Base-by-base conservation (phyloP, 2,888 invertebrate genomes). In the Ormyrus rosae region DNA sequence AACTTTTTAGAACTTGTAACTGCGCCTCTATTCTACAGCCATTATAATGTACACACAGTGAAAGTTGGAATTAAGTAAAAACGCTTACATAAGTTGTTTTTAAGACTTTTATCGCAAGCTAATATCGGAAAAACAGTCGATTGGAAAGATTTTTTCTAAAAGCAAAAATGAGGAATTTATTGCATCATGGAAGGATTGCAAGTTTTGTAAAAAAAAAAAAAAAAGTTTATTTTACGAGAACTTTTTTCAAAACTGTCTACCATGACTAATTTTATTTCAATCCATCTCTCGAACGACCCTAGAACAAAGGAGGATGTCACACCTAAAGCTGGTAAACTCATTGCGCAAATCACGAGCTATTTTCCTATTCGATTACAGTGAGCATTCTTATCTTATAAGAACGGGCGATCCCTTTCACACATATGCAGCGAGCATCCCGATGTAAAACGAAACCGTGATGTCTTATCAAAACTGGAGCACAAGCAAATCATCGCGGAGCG, bases 391-490 rank as follows among this genome's bases (percentile, higher is more conserved):
- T 75, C 70, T 80, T 67, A 71, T 48, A 70, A 65, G 55, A 75
- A 8, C 64, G 51, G 48, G 19, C 63, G 45, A 68, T 76, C 61
- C 45, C 69, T 60, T 68, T 45, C 45, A 65, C 56, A 56, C 6
- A 4, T 56, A 9, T 34, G 19, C 19, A n/a, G 48, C 55, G 34
- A 34, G 74, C 74, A 34, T 65, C 55, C 8, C 51, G 61, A 73
- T 56, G 61, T 53, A 67, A 71, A 71, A 71, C 67, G 71, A 71
- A 77, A 64, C 71, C 45, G 34, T 10, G 61, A 72, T 63, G 68
- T 64, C 74, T 81, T 75, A 81, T 81, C 81, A 81, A 78, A 78
- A 78, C 78, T 81, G 56, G 78, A 74, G 53, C 78, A 34, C 78
- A 68, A 81, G 74, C 73, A 78, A 74, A 81, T 78, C 73, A 74